Evolutionary conservation across 1,140 invertebrate species (phyloP).

Genomic region (Neuroterus valhalla): DNA sequence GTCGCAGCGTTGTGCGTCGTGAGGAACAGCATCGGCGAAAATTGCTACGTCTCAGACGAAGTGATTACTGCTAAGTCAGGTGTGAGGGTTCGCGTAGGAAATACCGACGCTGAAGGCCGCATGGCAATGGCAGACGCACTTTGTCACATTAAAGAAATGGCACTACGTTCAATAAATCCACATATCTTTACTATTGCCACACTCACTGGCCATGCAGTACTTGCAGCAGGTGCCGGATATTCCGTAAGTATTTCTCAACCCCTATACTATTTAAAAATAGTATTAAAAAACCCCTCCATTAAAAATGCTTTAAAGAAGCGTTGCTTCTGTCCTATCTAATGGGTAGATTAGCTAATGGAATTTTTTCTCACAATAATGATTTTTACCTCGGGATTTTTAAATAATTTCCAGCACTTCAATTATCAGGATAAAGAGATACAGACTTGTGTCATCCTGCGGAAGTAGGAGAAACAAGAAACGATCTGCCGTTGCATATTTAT

Average conservation of each 20-base stretch:
- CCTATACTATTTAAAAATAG: no score
- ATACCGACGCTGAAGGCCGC: constrained; percentile 52
- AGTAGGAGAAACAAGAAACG: no score
- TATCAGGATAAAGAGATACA: no score
- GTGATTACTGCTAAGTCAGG: constrained; percentile 91
- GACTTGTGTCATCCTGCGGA: no score
- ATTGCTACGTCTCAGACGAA: constrained; percentile 94
- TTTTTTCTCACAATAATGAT: no score
- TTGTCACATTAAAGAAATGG: constrained; percentile 85
- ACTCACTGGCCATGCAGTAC: constrained; percentile 90
- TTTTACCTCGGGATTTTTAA: no score
- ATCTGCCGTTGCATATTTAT: no score
- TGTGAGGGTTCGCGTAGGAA: constrained; percentile 86
- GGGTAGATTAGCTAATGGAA: no score
- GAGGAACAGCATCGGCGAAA: constrained; percentile 93
- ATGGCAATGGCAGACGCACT: constrained; percentile 94
- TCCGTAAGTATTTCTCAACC: constrained; percentile 77
- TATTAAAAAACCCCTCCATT: no score
- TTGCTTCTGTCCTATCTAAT: no score
- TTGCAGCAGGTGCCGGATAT: constrained; percentile 86
- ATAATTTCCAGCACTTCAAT: no score
- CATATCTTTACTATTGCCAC: constrained; percentile 97
- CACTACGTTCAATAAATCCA: constrained; percentile 82
- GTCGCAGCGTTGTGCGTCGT: constrained; percentile 91
- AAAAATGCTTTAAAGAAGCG: no score